These are phyloP conservation scores for Catharus minimus DNA, from an alignment of 2,113 vertebrate genomes.

Conservation along the genomic window DNA sequence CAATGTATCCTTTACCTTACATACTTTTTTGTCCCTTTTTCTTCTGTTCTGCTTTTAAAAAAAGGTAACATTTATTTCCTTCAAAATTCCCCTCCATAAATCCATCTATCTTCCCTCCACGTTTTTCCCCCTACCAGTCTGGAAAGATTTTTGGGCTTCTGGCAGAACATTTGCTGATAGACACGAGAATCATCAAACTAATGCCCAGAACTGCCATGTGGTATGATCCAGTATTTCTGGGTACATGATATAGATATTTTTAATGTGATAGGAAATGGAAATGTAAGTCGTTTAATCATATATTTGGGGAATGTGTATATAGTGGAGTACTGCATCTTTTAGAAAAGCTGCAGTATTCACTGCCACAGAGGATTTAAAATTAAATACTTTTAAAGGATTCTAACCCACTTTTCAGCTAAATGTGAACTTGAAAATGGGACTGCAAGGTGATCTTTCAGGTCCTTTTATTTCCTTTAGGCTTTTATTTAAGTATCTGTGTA, in stretches of 20 bases:
- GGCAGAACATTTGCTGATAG: neutral
- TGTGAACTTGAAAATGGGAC: neutral
- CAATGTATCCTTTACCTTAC: neutral
- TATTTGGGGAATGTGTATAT: neutral
- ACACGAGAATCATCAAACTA: neutral
- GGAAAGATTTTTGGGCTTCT: neutral
- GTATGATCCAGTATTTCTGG: neutral
- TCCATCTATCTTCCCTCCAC: accelerated
- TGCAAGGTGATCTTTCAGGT: neutral
- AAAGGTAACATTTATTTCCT: neutral
- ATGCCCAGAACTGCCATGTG: neutral
- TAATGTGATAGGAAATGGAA: neutral
- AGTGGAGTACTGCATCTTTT: neutral
- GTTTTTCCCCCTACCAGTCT: neutral
- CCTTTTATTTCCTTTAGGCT: neutral
- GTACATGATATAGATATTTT: neutral
- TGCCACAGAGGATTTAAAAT: neutral
- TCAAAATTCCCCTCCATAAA: neutral
- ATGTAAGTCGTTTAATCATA: neutral
- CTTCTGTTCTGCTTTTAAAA: neutral
- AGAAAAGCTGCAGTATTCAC: too few species aligned
- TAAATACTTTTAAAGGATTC: neutral
- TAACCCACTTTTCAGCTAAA: neutral
- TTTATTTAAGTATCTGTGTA: neutral
- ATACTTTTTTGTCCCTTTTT: neutral